Evolutionary conservation across 2,797 vertebrate genomes (phyloP), one percentile per base, ranked within the genome.

Genomic region (Hippocampus kuda): DNA sequence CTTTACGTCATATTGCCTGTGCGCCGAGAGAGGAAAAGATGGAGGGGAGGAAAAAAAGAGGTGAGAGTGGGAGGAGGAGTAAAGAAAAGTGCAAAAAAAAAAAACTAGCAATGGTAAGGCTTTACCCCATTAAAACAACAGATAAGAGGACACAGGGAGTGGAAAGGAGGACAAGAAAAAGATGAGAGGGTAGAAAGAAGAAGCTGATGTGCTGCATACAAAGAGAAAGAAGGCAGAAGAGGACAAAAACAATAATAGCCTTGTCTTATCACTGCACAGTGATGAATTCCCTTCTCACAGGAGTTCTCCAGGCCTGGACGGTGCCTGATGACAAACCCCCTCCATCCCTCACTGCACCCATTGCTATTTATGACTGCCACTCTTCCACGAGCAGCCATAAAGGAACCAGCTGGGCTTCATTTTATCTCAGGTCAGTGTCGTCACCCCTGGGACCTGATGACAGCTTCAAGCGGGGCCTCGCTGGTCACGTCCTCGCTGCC

Each of bases 211-310:
- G 80, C 74, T 78, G 72, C 75, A 75, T 61, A 27, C 72, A 70
- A 66, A 57, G 59, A 63, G 70, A 75, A 65, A 65, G 72, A 70
- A 75, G 54, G 1, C 67, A 68, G 68, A 76, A 77, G 79, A 79
- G 81, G 82, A 80, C 83, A 82, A 84, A 75, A 83, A 82, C 84
- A 85, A 88, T 89, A 89, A 89, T 88, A 86, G 86, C 84, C 87
- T 85, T 85, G 86, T 86, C 86, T 84, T 85, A 83, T 86, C 82
- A 72, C 79, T 68, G 71, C 72, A 72, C 77, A 69, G 83, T 87
- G 87, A 88, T 87, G 78, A 87, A 89, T 89, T 83, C 80, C 83
- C 74, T 69, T 79, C 79, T 79, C 53, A 65, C 75, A 69, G 11
- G 72, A 76, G 81, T 86, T 34, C 78, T 74, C 78, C 75, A 63